Percentiles rank a stretch among this genome's conserved stretches.
Conservation (phyloP, 2,113 vertebrate genomes). For the Microcebus griseorufus region DNA sequence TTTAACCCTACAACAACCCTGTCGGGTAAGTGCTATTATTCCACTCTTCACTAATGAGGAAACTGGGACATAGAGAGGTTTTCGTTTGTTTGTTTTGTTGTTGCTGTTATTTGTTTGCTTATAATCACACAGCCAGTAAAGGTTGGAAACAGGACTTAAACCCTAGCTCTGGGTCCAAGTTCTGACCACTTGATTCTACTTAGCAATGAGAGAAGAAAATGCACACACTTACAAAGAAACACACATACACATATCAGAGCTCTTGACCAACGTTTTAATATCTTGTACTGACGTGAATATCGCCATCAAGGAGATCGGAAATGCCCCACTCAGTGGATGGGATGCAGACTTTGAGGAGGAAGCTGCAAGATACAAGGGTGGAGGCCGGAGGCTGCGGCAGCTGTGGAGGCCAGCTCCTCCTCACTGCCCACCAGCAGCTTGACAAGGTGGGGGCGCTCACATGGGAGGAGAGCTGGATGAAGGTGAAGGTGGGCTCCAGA, state of each 20-base stretch:
- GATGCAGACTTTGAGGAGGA: neutral
- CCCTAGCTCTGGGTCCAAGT: neutral
- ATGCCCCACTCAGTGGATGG: neutral
- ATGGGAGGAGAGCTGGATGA: neutral
- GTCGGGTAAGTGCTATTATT: neutral
- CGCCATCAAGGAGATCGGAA: neutral
- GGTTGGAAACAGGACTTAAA: neutral
- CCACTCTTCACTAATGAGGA: neutral
- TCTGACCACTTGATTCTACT: neutral
- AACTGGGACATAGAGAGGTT: neutral
- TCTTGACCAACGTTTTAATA: neutral
- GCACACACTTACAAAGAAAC: neutral
- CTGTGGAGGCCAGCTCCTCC: neutral
- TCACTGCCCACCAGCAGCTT: neutral
- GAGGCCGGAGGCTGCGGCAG: neutral
- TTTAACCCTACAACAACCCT: neutral
- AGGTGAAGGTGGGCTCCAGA: neutral
- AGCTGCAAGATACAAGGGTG: neutral
- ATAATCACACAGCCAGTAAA: neutral
- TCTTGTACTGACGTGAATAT: neutral
- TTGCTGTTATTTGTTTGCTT: neutral
- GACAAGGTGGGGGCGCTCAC: neutral
- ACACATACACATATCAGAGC: neutral
- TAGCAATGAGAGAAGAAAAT: conserved; percentile 7
- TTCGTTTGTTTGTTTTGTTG: neutral